Conservation (phyloP, 2,888 invertebrate genomes). For the Xylota segnis region DNA sequence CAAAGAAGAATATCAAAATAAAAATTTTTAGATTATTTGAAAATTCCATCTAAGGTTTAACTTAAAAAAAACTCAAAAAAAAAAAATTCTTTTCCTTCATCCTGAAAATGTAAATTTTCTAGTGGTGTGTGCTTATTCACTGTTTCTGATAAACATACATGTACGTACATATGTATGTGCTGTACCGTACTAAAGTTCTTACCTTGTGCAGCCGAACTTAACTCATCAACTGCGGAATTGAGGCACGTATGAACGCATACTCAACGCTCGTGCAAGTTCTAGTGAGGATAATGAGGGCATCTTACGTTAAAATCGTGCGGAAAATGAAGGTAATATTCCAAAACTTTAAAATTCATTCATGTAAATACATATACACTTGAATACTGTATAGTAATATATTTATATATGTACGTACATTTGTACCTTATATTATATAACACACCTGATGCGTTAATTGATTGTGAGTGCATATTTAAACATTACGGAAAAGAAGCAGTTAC, state of each 20-base stretch:
- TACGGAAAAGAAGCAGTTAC: too few relatives aligned
- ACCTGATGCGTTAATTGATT: slow-evolving; percentile 21
- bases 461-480: not conserved
- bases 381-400: not conserved
- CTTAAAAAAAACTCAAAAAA: not conserved
- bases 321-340: slow-evolving; percentile 19
- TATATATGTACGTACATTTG: too few relatives aligned
- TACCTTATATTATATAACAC: not conserved
- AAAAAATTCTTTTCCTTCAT: not conserved
- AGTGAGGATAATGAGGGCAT: slow-evolving; percentile 29
- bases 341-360: slow-evolving; percentile 21
- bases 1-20: too few relatives aligned
- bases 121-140: not conserved
- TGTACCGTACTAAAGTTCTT: not conserved
- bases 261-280: not conserved
- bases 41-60: too few relatives aligned
- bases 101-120: slow-evolving; percentile 7
- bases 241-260: slow-evolving; percentile 20
- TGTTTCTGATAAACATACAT: not conserved
- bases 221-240: slow-evolving; percentile 22
- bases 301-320: slow-evolving; percentile 31
- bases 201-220: slow-evolving; percentile 29
- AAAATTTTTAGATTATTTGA: too few relatives aligned
- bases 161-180: too few relatives aligned
- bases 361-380: not conserved